These are phyloP conservation scores for Pempheris klunzingeri DNA, from an alignment of 2,797 vertebrate genomes.

Conservation along the genomic window DNA sequence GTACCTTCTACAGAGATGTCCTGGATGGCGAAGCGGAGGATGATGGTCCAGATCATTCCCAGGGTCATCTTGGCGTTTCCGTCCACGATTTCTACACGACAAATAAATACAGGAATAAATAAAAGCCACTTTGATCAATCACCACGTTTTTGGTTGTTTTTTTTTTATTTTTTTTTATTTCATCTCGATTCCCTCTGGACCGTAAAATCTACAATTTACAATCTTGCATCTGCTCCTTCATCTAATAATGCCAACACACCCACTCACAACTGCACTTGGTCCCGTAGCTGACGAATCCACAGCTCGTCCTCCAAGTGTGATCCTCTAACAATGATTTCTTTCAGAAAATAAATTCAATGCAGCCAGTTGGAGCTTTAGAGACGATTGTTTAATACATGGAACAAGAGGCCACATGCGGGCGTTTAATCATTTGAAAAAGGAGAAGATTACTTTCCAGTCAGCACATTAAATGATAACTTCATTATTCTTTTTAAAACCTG, in stretches of 20 bases:
- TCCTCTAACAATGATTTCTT: slow-evolving; percentile 6
- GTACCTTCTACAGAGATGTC: slow-evolving; percentile 96
- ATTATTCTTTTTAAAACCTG: too few relatives aligned
- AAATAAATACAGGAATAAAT: background rate
- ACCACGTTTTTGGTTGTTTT: too few relatives aligned
- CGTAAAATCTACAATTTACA: slow-evolving; percentile 26
- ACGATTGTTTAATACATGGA: background rate
- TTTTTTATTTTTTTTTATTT: too few relatives aligned
- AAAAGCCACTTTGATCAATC: background rate
- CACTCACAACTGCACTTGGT: slow-evolving; percentile 31
- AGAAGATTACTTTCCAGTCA: background rate
- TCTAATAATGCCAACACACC: slow-evolving; percentile 45
- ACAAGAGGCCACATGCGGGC: background rate
- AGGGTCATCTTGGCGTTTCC: slow-evolving; percentile 93
- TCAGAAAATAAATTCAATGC: slow-evolving; percentile 3
- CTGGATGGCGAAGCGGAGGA: slow-evolving; percentile 96
- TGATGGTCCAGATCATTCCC: slow-evolving; percentile 96
- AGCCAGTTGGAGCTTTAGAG: background rate
- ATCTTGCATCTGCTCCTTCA: slow-evolving; percentile 32
- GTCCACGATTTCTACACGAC: slow-evolving; percentile 91
- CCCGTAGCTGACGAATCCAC: slow-evolving; percentile 6
- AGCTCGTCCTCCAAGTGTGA: slow-evolving; percentile 7
- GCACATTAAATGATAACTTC: too few relatives aligned
- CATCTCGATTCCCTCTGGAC: background rate
- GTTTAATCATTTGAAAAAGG: background rate